Base-by-base conservation (phyloP, 2,888 invertebrate species). In the Piscicola geometra region DNA sequence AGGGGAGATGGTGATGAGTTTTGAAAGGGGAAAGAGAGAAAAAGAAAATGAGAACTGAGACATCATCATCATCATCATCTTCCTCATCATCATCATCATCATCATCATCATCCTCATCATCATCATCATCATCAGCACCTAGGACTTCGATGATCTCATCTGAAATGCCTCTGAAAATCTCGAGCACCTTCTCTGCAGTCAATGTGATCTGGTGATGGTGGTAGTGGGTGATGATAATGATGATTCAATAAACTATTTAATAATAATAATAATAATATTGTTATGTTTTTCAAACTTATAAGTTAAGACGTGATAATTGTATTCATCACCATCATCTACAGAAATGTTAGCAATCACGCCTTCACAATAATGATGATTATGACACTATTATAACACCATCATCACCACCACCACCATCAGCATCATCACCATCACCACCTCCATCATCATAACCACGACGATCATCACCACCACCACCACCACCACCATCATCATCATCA, bases 111-210 rank as follows among this genome's bases (percentile, higher is more conserved):
- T n/a, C n/a, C n/a, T n/a, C n/a, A n/a, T n/a, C n/a, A n/a, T n/a
- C n/a, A n/a, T 15, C 50, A 47, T 21, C 9, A 9, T 15, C 50
- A 47, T 21, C 9, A 47, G 9, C 12, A 47, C 72, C 72, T 21
- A 72, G 32, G 28, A 35, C 56, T 30, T 28, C 18, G n/a, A 50
- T 56, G 15, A 99, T 99, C 84, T 99, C 99, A 86, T 99, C 98
- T 85, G 86, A 83, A 28, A 85, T 84, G 36, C 76, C 92, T 86
- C 95, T 94, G 56, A 99, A 89, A 80, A 99, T 95, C 87, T 99
- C 99, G 89, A 93, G 92, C 0, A 97, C 98, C 81, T 96, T 88
- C 85, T 99, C 99, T 0, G 98, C 99, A 5, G 93, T 93, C 9
- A 99, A 88, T 0, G 89, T 87, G 28, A 96, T 94, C 86, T 99